Evolutionary conservation across 2,888 invertebrate genomes (phyloP).

Genomic region (Microplitis deprimator): DNA sequence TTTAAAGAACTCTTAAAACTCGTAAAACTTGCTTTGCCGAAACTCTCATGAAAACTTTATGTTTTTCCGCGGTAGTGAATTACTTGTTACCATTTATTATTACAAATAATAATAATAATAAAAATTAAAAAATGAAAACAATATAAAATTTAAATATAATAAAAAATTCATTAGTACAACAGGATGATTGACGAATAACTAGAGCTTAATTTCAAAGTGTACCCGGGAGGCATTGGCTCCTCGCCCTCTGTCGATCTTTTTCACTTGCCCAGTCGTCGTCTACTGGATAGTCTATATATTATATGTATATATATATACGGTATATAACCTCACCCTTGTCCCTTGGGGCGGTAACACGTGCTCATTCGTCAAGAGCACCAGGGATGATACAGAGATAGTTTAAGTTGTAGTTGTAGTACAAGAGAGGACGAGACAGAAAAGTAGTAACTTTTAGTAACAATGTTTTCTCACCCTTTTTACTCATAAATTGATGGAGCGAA

Average conservation of each 20-base stretch:
- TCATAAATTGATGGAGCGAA: slow-evolving; percentile 42
- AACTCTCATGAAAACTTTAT: slow-evolving; percentile 15
- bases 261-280: slow-evolving; percentile 29
- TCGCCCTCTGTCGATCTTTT: slow-evolving; percentile 20
- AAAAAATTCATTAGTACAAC: slow-evolving; percentile 29
- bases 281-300: background rate
- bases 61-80: slow-evolving; percentile 16
- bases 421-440: slow-evolving; percentile 43
- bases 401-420: background rate
- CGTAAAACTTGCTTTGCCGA: slow-evolving; percentile 22
- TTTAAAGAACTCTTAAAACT: slow-evolving; percentile 31
- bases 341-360: slow-evolving; percentile 63
- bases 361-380: slow-evolving; percentile 46
- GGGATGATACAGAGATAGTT: slow-evolving; percentile 44
- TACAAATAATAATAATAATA: background rate
- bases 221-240: slow-evolving; percentile 60
- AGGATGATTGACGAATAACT: slow-evolving; percentile 28
- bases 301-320: background rate
- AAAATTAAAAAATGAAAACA: background rate
- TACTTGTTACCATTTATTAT: slow-evolving; percentile 20
- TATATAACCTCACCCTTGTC: slow-evolving; percentile 45
- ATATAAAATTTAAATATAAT: slow-evolving; percentile 6
- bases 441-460: slow-evolving; percentile 66
- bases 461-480: slow-evolving; percentile 68
- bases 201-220: slow-evolving; percentile 51